Evolutionary conservation across 1,140 invertebrate genomes (phyloP), one percentile per base, ranked within the genome.

Genomic region (Sinonovacula constricta): DNA sequence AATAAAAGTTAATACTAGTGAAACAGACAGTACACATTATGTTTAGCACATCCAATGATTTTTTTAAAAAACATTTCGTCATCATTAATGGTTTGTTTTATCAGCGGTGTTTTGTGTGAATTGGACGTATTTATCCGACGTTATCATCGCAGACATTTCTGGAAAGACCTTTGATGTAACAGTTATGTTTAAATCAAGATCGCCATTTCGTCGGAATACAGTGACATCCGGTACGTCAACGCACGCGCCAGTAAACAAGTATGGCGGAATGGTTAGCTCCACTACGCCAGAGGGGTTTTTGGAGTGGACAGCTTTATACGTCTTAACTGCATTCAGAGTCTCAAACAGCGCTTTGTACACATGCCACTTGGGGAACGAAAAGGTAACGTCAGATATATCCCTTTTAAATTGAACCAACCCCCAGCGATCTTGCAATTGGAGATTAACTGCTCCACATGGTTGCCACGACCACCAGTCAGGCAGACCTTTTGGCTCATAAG

Each of bases 351-450:
- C 51, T 39, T 39, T 56, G 28, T 70, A 70, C 18, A 70, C 36
- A 30, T 70, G 67, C 67, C 67, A 70, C 18, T 70, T 57, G 3
- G 33, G 30, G 18, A 57, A 70, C 1, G 0, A 3, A 36, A 70
- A 70, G 2, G 1, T 36, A 10, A 30, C 22, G 24, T 70, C 67
- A 12, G 22, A 2, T 1, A 39, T 34, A 28, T 59, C 53, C 15
- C n/a, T 34, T 57, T 70, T 70, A 26, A 70, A 70, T 31, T 70
- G 67, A 1, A 70, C n/a, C 4, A 70, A 26, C n/a, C 67, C 67
- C 67, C 67, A 70, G 0, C 67, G 67, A 26, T 70, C 53, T 70
- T 57, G 67, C n/a, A 70, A 12, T 53, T 57, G 67, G 5, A 70
- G 4, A 33, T 70, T 70, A n/a, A 57, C 7, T 1, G 67, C 31